A percentile compares a stretch with the other conserved stretches of the same genome.
Conservation (phyloP, 2,113 vertebrate genomes). For the Entelurus aequoreus region DNA sequence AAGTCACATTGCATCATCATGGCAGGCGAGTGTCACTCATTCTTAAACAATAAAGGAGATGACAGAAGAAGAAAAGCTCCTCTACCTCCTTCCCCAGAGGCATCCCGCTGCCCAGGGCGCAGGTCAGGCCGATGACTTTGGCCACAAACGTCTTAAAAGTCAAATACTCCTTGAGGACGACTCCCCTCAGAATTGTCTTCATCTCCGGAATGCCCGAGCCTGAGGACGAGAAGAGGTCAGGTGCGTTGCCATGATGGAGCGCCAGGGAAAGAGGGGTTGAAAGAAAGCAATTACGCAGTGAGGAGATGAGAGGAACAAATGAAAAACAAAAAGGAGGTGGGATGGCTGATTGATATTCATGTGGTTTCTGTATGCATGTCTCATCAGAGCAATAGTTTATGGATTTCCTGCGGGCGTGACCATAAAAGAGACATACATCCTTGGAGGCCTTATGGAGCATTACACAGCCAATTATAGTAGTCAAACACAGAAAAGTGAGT, state of each 20-base stretch:
- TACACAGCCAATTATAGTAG: slow-evolving; percentile 33
- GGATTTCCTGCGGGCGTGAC: slow-evolving; percentile 33
- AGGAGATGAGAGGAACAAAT: slow-evolving; percentile 30
- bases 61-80: slow-evolving; percentile 1
- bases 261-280: slow-evolving; percentile 26
- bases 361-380: slow-evolving; percentile 42
- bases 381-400: slow-evolving; percentile 34
- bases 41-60: slow-evolving; percentile 13
- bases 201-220: slow-evolving; percentile 98
- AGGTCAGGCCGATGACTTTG: slow-evolving; percentile 96
- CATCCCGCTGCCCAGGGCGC: slow-evolving; percentile 95
- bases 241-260: slow-evolving; percentile 31
- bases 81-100: slow-evolving; percentile 95
- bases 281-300: slow-evolving; percentile 46
- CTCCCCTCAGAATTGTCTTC: slow-evolving; percentile 95
- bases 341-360: slow-evolving; percentile 55
- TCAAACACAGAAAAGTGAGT: slow-evolving; percentile 27
- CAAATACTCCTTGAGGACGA: slow-evolving; percentile 96
- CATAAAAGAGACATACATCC: slow-evolving; percentile 16
- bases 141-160: slow-evolving; percentile 97
- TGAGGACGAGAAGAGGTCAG: slow-evolving; percentile 40
- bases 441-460: slow-evolving; percentile 27
- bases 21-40: slow-evolving; percentile 13
- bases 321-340: slow-evolving; percentile 9
- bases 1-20: slow-evolving; percentile 7